Evolutionary conservation across 2,797 vertebrate genomes (phyloP).

Genomic region (Rhabdophis nuchalis): DNA sequence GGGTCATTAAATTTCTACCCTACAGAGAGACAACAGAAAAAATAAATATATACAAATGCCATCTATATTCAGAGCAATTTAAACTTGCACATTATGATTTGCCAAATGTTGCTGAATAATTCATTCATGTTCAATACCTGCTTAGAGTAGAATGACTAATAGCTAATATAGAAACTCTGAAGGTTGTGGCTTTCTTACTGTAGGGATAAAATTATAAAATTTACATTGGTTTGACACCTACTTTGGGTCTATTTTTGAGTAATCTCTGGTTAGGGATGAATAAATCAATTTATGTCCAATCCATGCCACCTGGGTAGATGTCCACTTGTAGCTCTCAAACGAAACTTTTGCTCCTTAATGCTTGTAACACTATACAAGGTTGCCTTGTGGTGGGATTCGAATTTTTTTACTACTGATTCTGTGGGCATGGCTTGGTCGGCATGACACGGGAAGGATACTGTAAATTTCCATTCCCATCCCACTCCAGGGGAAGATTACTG

Average conservation of each 20-base stretch:
- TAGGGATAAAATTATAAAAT: neutral
- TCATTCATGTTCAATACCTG: neutral
- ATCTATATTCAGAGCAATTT: neutral
- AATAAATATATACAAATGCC: neutral
- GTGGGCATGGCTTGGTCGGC: too few species aligned
- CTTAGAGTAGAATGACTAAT: neutral
- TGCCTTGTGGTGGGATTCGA: neutral
- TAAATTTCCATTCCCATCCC: too few species aligned
- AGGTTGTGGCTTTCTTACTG: neutral
- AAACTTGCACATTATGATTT: neutral
- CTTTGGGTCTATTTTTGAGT: neutral
- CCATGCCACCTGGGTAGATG: neutral
- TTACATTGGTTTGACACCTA: neutral
- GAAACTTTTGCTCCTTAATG: neutral
- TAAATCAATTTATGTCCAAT: neutral
- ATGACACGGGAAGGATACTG: too few species aligned
- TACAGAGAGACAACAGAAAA: constrained; percentile 69
- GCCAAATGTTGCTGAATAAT: neutral
- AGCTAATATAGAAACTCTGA: neutral
- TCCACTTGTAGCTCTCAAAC: neutral
- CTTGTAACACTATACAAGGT: neutral
- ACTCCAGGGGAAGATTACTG: too few species aligned
- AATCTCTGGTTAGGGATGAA: neutral
- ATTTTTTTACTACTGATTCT: too few species aligned
- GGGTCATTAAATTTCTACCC: constrained; percentile 88